Evolutionary conservation across 2,888 invertebrate species (phyloP).

Genomic region (Lysandra bellargus): DNA sequence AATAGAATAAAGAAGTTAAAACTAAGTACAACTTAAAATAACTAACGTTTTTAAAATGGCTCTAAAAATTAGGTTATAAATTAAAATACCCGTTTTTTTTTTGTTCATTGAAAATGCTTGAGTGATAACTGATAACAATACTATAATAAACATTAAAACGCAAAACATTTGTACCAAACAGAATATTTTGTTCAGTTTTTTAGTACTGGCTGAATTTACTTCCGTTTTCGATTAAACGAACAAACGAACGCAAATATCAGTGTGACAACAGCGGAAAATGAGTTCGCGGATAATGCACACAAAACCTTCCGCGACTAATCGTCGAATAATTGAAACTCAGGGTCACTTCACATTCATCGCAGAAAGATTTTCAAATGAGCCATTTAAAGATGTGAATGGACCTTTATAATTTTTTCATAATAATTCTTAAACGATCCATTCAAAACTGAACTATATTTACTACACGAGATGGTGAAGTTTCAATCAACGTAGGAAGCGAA

Average conservation of each 20-base stretch:
- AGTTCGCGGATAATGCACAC: constrained; percentile 56
- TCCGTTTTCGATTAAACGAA: constrained; percentile 3
- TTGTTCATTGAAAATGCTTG: no score
- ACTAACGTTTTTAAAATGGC: no score
- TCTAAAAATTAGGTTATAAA: no score
- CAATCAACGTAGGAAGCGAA: no score
- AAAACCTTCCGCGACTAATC: constrained; percentile 73
- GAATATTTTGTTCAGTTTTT: not conserved
- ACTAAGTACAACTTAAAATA: no score
- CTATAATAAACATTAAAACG: not conserved
- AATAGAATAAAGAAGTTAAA: no score
- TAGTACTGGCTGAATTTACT: not conserved
- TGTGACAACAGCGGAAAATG: constrained; percentile 44
- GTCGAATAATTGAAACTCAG: constrained; percentile 48
- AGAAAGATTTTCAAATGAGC: not conserved
- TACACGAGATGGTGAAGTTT: no score
- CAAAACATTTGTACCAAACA: not conserved
- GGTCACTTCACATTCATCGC: not conserved
- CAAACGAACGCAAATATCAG: constrained; percentile 30
- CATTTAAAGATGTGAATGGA: not conserved
- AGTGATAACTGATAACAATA: no score
- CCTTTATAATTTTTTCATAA: not conserved
- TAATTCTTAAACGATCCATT: no score
- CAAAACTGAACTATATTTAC: no score
- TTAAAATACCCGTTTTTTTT: no score